phyloP scores from a whole-genome alignment of 2,113 vertebrate genomes.

The Myrmophylax atrothorax region DNA sequence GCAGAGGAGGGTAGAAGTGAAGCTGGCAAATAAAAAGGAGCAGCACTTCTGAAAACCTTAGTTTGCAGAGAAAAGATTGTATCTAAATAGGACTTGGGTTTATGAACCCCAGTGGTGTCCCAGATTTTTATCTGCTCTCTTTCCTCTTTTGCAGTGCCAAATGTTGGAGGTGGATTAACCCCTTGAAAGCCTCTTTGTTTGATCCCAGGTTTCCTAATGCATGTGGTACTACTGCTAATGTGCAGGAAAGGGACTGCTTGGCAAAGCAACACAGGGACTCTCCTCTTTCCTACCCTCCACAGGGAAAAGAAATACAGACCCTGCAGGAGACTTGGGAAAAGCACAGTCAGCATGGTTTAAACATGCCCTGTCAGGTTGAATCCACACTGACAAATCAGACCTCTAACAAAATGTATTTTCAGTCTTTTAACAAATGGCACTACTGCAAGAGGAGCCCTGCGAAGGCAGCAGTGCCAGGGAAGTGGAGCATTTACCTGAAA shows the following conservation, averaged over 20 bases:
- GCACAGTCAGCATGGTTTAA: background rate
- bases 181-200: background rate
- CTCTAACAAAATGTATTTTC: constrained; percentile 1
- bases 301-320: background rate
- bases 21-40: background rate
- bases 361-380: constrained; percentile 8
- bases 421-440: background rate
- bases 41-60: background rate
- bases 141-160: background rate
- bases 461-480: background rate
- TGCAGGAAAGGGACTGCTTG: background rate
- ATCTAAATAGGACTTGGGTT: background rate
- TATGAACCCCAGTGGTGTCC: background rate
- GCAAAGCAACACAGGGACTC: background rate
- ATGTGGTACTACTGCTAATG: background rate
- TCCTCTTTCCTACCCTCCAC: background rate
- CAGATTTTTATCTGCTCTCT: background rate
- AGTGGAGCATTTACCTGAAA: background rate
- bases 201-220: background rate
- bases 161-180: background rate
- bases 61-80: background rate
- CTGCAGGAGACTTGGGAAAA: background rate
- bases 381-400: background rate
- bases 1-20: background rate
- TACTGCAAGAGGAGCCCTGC: background rate